Base-by-base conservation (phyloP, 2,113 vertebrate species). In the Scophthalmus maximus region DNA sequence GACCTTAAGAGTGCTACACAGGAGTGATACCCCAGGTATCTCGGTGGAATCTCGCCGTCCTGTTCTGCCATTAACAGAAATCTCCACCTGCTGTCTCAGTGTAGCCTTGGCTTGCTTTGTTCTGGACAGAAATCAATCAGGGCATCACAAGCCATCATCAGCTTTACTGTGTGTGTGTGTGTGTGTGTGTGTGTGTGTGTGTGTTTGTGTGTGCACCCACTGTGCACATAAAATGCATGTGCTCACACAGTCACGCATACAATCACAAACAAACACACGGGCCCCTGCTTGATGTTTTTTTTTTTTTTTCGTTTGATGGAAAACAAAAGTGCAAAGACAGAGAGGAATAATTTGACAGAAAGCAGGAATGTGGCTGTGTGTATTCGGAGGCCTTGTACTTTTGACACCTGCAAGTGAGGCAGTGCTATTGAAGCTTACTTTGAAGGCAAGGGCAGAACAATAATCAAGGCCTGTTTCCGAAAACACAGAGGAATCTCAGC, bases 391-490 rank as follows among this genome's bases (percentile, higher is more conserved):
- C 82, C 81, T 88, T 86, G 89, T 87, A 83, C 79, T 86, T 87
- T 77, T 91, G 89, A 91, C 88, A 91, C 65, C 82, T 78, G 82
- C 44, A 53, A 86, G 79, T 58, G 76, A 87, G 75, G 84, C 73
- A 40, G 80, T 62, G 83, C 75, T 89, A 87, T 89, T 92, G 89
- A 90, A 73, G 79, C 81, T 82, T 65, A 81, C 90, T 92, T 92
- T 93, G 90, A 91, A 91, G 91, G 74, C 76, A 73, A 80, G 76
- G 73, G 64, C 65, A 86, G 71, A 91, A 82, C 68, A 87, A 90
- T 89, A 92, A 88, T 90, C 88, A 91, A 88, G 86, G 82, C 76
- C 68, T 84, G 73, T 62, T 73, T 87, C 79, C 79, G 61, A 84
- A 81, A 81, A 88, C 76, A 87, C 85, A 76, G 57, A 76, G 47